Evolutionary conservation across 2,113 vertebrate genomes (phyloP), one percentile per base, ranked within the genome.

Genomic region (Petrocephalus zakoni): DNA sequence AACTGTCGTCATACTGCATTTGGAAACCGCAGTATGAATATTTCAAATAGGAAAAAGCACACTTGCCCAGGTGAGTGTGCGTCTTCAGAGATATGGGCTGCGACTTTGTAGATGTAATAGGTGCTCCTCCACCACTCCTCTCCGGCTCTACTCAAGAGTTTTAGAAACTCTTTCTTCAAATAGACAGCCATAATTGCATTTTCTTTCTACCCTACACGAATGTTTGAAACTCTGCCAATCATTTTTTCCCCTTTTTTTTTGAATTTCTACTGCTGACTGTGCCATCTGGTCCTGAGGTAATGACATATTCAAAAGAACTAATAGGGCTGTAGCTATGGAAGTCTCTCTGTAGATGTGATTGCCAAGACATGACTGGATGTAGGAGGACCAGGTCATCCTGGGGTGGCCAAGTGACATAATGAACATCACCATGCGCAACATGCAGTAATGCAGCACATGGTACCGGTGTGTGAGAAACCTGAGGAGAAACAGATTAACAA

Each of bases 211-310:
- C 42, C 95, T 95, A 93, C 34, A 92, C 92, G 92, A 97, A 96
- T 89, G 87, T 90, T 86, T 89, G 10, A 92, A 96, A 96, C 51
- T 96, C 95, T 49, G 91, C 94, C 34, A 94, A 93, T 81, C 89
- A 96, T 90, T 86, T 55, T 49, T 49, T 42, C n/a, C 51, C 15
- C 0, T 49, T 51, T 42, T 86, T 90, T 92, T 94, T 95, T 87
- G 93, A 91, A 87, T 93, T 92, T 56, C 92, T 85, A 93, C 94
- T 96, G 92, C 90, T 94, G 88, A 96, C 94, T 93, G 94, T 96
- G 64, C 94, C 94, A 46, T 96, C 90, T 0, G 88, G 21, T 56
- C 93, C 95, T 72, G 94, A 93, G 37, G 91, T 90, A 78, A 94
- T 94, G 91, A 46, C 56, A 46, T 42, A 61, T 87, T 87, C 92